phyloP scores from a whole-genome alignment of 2,888 invertebrate genomes.

The Graphium colonna region DNA sequence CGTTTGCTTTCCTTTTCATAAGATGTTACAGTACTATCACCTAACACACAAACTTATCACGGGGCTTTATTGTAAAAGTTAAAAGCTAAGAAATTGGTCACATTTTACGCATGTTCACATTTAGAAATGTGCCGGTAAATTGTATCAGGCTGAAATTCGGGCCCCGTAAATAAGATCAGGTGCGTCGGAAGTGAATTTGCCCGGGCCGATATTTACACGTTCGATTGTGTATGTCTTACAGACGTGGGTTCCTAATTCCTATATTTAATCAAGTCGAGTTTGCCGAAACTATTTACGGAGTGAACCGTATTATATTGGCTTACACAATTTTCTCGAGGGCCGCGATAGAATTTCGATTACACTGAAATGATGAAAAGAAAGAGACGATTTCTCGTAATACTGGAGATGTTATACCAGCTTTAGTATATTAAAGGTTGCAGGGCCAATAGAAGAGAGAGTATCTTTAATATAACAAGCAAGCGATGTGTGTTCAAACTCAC shows the following conservation, averaged over 20 bases:
- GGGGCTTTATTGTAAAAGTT: no score
- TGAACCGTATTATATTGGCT: constrained; percentile 11
- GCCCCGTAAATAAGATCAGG: neutral
- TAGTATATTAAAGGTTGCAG: neutral
- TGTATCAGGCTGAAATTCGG: neutral
- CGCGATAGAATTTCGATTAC: constrained; percentile 14
- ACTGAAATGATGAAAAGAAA: constrained; percentile 1
- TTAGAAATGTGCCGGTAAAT: no score
- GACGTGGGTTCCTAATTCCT: constrained; percentile 16
- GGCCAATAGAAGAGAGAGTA: neutral
- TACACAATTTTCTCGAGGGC: constrained; percentile 5
- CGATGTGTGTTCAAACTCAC: neutral
- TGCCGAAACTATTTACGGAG: constrained; percentile 19
- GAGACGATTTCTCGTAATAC: neutral
- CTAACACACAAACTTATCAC: no score
- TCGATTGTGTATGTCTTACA: constrained; percentile 11
- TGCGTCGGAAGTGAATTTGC: constrained; percentile 10
- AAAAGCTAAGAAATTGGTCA: no score
- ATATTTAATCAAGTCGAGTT: constrained; percentile 19
- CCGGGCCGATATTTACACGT: constrained; percentile 9
- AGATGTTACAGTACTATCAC: no score
- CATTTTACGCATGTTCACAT: no score
- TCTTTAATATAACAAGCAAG: neutral
- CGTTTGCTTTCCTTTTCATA: no score
- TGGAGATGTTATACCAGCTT: neutral